Conservation (phyloP, 2,113 vertebrate genomes). For the Lepidothrix coronata region DNA sequence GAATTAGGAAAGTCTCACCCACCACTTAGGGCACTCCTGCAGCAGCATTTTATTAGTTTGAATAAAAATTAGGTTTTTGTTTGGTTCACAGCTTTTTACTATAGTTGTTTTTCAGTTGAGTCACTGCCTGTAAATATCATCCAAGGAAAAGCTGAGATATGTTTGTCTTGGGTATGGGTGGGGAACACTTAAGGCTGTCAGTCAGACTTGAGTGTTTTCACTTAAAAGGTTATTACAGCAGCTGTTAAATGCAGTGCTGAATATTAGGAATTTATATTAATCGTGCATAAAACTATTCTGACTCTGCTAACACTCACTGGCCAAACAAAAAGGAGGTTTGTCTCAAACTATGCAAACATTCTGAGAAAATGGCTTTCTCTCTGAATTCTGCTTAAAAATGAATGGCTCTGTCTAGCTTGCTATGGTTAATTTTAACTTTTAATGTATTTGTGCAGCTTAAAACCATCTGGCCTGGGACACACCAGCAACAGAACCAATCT, state of each 20-base stretch:
- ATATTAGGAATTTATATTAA: background rate
- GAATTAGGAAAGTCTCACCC: background rate
- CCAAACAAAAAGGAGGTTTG: background rate
- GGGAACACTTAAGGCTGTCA: background rate
- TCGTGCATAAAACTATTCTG: background rate
- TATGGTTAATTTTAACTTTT: background rate
- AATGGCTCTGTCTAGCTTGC: background rate
- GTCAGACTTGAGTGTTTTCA: background rate
- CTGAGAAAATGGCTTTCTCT: background rate
- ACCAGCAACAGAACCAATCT: background rate
- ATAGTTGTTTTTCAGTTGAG: background rate
- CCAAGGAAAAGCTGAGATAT: background rate
- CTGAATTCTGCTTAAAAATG: background rate
- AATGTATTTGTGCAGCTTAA: background rate
- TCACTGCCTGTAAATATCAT: conserved; percentile 15
- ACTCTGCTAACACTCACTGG: background rate
- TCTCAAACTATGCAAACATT: background rate
- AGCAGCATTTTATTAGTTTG: background rate
- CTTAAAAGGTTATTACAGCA: background rate
- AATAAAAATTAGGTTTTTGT: background rate
- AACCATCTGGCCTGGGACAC: background rate
- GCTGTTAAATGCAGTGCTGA: background rate
- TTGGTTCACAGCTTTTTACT: background rate
- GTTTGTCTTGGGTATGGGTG: background rate
- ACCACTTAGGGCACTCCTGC: background rate